Conservation (phyloP, 2,113 vertebrate species). For the Marmota monax region DNA sequence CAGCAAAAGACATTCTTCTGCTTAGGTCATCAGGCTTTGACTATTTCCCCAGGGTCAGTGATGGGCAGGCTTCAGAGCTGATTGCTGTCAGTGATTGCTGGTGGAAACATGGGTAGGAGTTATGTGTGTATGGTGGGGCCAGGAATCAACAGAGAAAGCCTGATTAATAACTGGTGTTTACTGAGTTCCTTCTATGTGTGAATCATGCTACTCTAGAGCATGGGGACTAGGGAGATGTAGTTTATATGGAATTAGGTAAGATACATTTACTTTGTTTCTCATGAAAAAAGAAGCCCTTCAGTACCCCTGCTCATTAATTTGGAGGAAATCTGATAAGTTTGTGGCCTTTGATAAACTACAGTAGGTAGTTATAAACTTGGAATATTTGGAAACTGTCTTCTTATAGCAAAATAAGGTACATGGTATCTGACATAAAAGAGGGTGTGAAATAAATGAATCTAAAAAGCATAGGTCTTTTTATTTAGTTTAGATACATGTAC, state of each 20-base stretch:
- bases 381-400: constrained; percentile 1
- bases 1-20: constrained; percentile 17
- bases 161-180: neutral
- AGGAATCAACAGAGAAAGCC: neutral
- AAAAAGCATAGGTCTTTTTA: constrained; percentile 16
- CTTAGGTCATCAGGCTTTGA: neutral
- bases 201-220: neutral
- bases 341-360: neutral
- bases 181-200: neutral
- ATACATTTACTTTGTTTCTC: neutral
- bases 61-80: neutral
- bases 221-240: neutral
- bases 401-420: neutral
- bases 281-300: neutral
- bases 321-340: neutral
- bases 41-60: neutral
- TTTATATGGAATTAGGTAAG: neutral
- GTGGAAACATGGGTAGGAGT: neutral
- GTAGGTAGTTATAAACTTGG: neutral
- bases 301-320: neutral
- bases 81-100: neutral
- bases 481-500: neutral
- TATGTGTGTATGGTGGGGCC: neutral
- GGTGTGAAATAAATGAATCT: neutral
- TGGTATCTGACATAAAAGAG: neutral